Evolutionary conservation across 1,140 invertebrate genomes (phyloP).

Genomic region (Drosophila chauvacae): DNA sequence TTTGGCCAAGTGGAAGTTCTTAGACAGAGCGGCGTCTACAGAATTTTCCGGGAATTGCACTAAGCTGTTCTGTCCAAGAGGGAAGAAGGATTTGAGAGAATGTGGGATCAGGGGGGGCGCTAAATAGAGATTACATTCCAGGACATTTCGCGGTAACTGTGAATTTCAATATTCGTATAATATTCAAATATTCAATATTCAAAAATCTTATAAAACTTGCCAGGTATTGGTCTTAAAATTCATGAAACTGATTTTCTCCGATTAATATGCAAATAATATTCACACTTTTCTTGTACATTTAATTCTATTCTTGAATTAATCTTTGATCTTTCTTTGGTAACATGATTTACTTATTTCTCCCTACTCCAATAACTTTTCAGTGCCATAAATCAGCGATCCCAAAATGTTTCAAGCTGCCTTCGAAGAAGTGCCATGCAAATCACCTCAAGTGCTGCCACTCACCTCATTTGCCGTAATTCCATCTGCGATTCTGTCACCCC

Average conservation of each 20-base stretch:
- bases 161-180: background rate
- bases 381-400: constrained; percentile 1
- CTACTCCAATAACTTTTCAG: background rate
- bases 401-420: background rate
- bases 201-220: background rate
- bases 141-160: background rate
- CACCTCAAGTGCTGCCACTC: constrained; percentile 64
- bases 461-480: constrained; percentile 59
- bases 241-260: too few species aligned
- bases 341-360: background rate
- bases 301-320: background rate
- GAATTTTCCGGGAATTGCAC: constrained; percentile 66
- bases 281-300: background rate
- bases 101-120: constrained; percentile 22
- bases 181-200: too few species aligned
- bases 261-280: background rate
- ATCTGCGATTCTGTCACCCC: constrained; percentile 58
- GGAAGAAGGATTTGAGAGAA: constrained; percentile 7
- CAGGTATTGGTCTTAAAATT: too few species aligned
- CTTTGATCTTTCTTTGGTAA: background rate
- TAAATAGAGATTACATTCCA: constrained; percentile 40
- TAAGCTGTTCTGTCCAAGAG: constrained; percentile 45
- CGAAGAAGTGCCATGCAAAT: constrained; percentile 19
- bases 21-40: constrained; percentile 59
- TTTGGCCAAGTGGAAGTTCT: constrained; percentile 70